Evolutionary conservation across 2,888 invertebrate genomes (phyloP).

Genomic region (Ichneumon xanthorius): DNA sequence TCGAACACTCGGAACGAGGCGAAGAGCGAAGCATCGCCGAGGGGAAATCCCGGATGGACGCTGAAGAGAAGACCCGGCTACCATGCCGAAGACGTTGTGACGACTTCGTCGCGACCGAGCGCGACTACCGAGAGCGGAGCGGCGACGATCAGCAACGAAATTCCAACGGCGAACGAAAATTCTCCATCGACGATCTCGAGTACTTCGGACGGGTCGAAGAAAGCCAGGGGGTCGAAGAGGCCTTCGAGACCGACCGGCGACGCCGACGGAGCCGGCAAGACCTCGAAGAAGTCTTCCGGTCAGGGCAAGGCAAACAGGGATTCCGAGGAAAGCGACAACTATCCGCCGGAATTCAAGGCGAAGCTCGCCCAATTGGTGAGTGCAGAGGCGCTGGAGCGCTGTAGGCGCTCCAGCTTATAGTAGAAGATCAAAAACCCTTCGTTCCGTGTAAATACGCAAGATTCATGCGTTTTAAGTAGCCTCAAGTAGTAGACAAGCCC

Average conservation of each 20-base stretch:
- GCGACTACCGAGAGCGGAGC: slow-evolving; percentile 46
- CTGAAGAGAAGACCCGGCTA: slow-evolving; percentile 77
- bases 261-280: slow-evolving; percentile 74
- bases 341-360: slow-evolving; percentile 82
- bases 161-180: slow-evolving; percentile 69
- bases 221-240: slow-evolving; percentile 67
- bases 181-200: slow-evolving; percentile 46
- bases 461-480: too few relatives aligned
- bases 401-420: too few relatives aligned
- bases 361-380: slow-evolving; percentile 81
- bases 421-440: too few relatives aligned
- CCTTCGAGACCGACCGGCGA: slow-evolving; percentile 9
- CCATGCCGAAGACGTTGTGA: slow-evolving; percentile 46
- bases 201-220: slow-evolving; percentile 22
- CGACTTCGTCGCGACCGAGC: slow-evolving; percentile 3
- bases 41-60: slow-evolving; percentile 80
- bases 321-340: slow-evolving; percentile 79
- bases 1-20: slow-evolving; percentile 40
- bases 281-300: slow-evolving; percentile 71
- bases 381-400: slow-evolving; percentile 19
- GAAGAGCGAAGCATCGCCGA: slow-evolving; percentile 36
- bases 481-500: too few relatives aligned
- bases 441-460: too few relatives aligned
- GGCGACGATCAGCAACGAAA: slow-evolving; percentile 71
- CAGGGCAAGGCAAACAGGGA: slow-evolving; percentile 65